These are phyloP conservation scores for Colaptes auratus DNA, from an alignment of 2,113 vertebrate species.

Conservation along the genomic window DNA sequence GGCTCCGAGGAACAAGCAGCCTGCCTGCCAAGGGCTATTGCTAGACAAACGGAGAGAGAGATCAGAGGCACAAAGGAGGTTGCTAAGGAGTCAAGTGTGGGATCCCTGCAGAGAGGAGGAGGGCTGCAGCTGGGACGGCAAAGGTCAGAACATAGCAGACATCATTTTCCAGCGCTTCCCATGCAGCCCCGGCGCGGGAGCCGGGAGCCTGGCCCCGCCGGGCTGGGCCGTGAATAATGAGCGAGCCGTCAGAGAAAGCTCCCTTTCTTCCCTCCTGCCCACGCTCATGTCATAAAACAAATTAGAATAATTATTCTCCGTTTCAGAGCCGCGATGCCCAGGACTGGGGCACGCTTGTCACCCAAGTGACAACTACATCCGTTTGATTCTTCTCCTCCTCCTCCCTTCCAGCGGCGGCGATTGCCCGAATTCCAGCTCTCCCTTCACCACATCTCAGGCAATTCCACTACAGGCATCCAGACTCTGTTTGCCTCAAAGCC, in stretches of 20 bases:
- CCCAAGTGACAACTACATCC: constrained; percentile 37
- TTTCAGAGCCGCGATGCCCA: constrained; percentile 33
- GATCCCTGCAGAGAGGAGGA: constrained; percentile 55
- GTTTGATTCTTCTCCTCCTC: background rate
- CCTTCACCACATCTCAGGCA: constrained; percentile 31
- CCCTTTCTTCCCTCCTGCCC: constrained; percentile 71
- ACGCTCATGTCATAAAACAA: constrained; percentile 73
- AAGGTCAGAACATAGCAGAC: constrained; percentile 70
- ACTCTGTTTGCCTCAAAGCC: constrained; percentile 51
- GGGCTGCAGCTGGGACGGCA: constrained; percentile 74
- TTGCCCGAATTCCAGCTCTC: background rate
- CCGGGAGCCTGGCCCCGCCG: constrained; percentile 48
- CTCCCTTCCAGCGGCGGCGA: background rate
- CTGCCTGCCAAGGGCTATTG: constrained; percentile 48
- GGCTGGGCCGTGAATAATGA: constrained; percentile 51
- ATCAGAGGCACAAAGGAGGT: constrained; percentile 62
- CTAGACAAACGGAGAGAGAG: constrained; percentile 21
- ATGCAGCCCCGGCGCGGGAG: constrained; percentile 49
- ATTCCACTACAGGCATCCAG: constrained; percentile 47
- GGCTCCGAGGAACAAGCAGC: constrained; percentile 16
- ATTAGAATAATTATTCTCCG: constrained; percentile 70
- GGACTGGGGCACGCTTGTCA: constrained; percentile 49
- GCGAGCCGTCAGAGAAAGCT: constrained; percentile 60
- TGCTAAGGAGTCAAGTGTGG: constrained; percentile 66
- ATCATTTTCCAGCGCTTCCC: constrained; percentile 73